Evolutionary conservation across 1,140 invertebrate species (phyloP), one percentile per base, ranked within the genome.

Genomic region (Samia ricini): DNA sequence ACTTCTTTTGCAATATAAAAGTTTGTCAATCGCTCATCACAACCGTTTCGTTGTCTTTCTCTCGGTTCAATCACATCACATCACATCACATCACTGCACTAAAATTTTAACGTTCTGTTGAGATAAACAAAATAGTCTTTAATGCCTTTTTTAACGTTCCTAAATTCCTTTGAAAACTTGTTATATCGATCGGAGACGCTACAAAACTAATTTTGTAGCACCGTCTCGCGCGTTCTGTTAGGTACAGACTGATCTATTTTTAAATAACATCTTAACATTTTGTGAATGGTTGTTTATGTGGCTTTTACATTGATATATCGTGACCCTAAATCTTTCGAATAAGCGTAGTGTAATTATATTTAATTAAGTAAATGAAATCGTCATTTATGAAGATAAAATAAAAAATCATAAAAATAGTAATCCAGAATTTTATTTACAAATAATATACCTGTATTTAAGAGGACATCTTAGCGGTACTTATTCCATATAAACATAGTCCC

Each of bases 201-300:
- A 56, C 56, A 20, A 33, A 19, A 67, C 65, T 67, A 60, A 63
- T 57, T 51, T 22, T 21, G 12, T 51, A 29, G 56, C 19, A 59
- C 50, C 50, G 49, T 63, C 55, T 29, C 55, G 20, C 24, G n/a
- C 55, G 29, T 56, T 58, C 21, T 19, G 48, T 42, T 52, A 33
- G 64, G 33, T 58, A 60, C 29, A 19, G 21, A 52, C 8, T 33
- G 24, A 19, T 36, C 60, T 66, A 66, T 61, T 61, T 61, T 59
- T 61, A 66, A 56, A 58, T 58, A 48, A 61, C 33, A 58, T 21
- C 51, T 61, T 42, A 49, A 66, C 56, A 57, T 36, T 36, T 36
- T 66, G 59, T 60, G 59, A 65, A 61, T 65, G 48, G 54, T 58
- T 66, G 59, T 66, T 66, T 61, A 50, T 60, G 49, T 60, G 23